Base-by-base conservation (phyloP, 2,888 invertebrate species). In the Rhamphomyia laevipes region DNA sequence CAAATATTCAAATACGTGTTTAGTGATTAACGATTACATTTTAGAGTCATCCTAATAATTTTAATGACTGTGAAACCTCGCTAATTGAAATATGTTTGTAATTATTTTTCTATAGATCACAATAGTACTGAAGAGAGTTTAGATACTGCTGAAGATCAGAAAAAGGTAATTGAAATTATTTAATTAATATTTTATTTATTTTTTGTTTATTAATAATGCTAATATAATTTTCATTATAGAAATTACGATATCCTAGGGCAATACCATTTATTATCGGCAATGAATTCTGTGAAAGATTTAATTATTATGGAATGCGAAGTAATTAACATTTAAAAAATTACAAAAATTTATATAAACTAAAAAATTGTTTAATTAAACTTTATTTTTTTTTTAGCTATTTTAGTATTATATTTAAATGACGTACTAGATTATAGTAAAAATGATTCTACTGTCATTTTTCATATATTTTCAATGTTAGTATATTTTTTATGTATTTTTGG, bases 271-370 rank as follows among this genome's bases (percentile, higher is more conserved):
- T 96, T 61, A 77, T 96, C 58, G 78, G 84, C 59, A 90, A 92
- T 71, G 96, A 96, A 68, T 94, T 95, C 70, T 96, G 95, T 69
- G 95, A 96, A 71, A 76, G 95, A 53, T 96, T 95, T 72, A 88
- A 86, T 49, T 96, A 80, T 70, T 96, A 94, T 75, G 95, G 95
- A 63, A 86, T 93, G 85, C 78, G 84, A 78, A 86, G 92, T 93
- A 73, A 33, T 4, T 11, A 42, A 13, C 21, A 17, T 27, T 7
- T 16, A 45, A 11, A 21, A 42, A 9, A 27, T 37, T 23, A 15
- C 5, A 9, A 45, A 41, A 18, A n/a, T n/a, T n/a, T n/a, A n/a
- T n/a, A n/a, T n/a, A n/a, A n/a, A n/a, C n/a, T n/a, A n/a, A n/a
- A n/a, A n/a, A n/a, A n/a, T n/a, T n/a, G n/a, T n/a, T n/a, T 6